phyloP scores from a whole-genome alignment of 2,113 vertebrate species.

The Datnioides undecimradiatus region DNA sequence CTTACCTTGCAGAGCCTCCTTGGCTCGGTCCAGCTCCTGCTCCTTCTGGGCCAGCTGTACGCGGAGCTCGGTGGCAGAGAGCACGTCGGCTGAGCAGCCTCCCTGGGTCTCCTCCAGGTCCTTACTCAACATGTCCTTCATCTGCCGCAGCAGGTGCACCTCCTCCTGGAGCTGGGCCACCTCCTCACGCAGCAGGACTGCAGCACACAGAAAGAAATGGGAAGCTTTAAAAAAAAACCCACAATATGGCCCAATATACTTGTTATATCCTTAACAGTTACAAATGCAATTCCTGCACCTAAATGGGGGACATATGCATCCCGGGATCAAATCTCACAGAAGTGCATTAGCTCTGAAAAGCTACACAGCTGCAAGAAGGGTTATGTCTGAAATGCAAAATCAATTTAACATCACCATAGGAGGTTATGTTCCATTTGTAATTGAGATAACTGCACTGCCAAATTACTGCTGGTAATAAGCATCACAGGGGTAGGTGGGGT shows the following conservation, averaged over 20 bases:
- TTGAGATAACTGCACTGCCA: constrained; percentile 32
- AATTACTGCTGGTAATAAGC: constrained; percentile 43
- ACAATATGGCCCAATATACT: neutral
- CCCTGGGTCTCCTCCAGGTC: constrained; percentile 96
- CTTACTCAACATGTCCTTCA: constrained; percentile 98
- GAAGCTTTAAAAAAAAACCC: constrained; percentile 22
- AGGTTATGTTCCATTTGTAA: constrained; percentile 50
- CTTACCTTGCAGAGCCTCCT: constrained; percentile 96
- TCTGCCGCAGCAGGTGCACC: constrained; percentile 96
- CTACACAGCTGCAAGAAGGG: neutral
- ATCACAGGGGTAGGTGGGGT: constrained; percentile 13
- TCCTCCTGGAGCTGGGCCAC: constrained; percentile 97
- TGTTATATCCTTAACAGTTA: neutral
- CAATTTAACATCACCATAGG: constrained; percentile 34
- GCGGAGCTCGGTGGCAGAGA: constrained; percentile 94
- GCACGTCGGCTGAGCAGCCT: constrained; percentile 90
- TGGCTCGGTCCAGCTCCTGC: constrained; percentile 94
- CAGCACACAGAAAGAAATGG: constrained; percentile 13
- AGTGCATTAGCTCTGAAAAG: neutral
- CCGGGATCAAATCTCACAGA: neutral
- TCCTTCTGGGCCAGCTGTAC: constrained; percentile 98
- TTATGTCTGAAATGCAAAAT: constrained; percentile 40
- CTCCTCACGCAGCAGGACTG: constrained; percentile 95
- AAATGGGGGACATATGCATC: neutral
- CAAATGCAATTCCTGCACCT: neutral